Evolutionary conservation across 2,797 vertebrate genomes (phyloP).

Genomic region (Clamator glandarius): DNA sequence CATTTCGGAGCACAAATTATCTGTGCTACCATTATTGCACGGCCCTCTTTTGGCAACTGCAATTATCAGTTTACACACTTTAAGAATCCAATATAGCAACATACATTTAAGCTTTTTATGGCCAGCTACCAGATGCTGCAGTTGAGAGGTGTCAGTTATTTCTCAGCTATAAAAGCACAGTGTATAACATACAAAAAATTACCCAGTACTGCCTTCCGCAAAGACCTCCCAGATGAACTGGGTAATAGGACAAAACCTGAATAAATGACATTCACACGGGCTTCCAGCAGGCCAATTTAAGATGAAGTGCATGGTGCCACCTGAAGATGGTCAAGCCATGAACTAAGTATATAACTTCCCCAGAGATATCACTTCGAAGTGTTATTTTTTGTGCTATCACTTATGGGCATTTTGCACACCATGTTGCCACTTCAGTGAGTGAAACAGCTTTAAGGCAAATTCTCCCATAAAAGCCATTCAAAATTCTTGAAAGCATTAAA

Average conservation of each 20-base stretch:
- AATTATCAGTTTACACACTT: not conserved
- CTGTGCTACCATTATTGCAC: not conserved
- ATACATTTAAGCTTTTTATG: not conserved
- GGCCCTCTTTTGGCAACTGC: not conserved
- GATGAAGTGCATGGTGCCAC: not conserved
- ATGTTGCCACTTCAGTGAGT: not conserved
- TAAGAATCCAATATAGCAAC: not conserved
- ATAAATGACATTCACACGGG: not conserved
- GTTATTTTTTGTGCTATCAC: not conserved
- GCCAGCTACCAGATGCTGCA: not conserved
- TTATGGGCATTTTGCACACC: not conserved
- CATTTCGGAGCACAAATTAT: not conserved
- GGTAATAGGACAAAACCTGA: not conserved
- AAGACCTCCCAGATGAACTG: not conserved
- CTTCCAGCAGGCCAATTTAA: not conserved
- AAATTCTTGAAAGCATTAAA: not conserved
- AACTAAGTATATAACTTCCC: not conserved
- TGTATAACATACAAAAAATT: not conserved
- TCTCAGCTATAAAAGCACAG: not conserved
- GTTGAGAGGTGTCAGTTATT: not conserved
- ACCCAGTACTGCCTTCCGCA: not conserved
- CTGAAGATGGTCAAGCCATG: not conserved
- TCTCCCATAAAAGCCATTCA: not conserved
- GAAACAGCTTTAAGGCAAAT: not conserved
- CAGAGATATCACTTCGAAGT: constrained; percentile 4